Evolutionary conservation across 2,113 vertebrate species (phyloP).

Genomic region (Melanerpes aurifrons): DNA sequence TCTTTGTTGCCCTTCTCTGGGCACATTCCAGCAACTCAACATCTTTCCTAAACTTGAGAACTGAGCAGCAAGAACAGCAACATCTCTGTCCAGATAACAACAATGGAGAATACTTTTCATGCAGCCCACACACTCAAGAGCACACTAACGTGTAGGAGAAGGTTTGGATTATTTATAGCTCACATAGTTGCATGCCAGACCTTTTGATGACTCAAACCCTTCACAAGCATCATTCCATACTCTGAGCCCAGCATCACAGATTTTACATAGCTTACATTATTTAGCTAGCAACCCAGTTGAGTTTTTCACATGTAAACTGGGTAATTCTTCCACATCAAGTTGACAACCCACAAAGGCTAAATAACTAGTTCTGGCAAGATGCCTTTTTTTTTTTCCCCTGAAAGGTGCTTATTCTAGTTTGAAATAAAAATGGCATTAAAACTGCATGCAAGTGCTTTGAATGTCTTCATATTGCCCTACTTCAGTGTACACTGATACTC

Average conservation of each 20-base stretch:
- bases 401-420: neutral
- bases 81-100: neutral
- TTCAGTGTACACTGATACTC: neutral
- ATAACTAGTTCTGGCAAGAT: neutral
- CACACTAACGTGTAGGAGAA: fast-evolving
- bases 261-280: neutral
- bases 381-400: neutral
- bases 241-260: neutral
- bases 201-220: neutral
- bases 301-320: neutral
- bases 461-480: neutral
- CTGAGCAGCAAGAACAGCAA: neutral
- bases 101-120: neutral
- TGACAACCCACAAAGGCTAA: neutral
- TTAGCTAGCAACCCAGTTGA: neutral
- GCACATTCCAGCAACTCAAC: too few species aligned
- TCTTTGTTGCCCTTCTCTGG: too few species aligned
- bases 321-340: neutral
- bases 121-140: neutral
- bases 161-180: neutral
- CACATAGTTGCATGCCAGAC: neutral
- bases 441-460: neutral
- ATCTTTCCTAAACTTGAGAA: neutral
- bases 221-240: neutral
- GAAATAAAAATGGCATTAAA: neutral